Percentiles rank a stretch among this genome's conserved stretches.
phyloP scores from a whole-genome alignment of 1,140 invertebrate species.

The Linepithema humile region DNA sequence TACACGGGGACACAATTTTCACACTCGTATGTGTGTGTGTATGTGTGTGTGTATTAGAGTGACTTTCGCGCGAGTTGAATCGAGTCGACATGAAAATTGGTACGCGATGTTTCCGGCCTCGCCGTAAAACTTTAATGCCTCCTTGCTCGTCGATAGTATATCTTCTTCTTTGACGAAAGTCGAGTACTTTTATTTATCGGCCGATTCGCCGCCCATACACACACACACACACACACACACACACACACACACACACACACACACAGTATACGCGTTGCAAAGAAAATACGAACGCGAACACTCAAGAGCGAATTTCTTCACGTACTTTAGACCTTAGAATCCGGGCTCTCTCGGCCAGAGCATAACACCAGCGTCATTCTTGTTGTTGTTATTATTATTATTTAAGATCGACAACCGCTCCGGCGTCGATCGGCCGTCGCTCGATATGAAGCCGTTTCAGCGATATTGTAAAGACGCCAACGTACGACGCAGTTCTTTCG shows the following conservation, averaged over 20 bases:
- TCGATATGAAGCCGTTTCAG: conserved; percentile 32
- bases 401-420: neutral
- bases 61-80: neutral
- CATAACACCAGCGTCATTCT: conserved; percentile 2
- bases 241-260: too few species aligned
- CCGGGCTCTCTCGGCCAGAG: neutral
- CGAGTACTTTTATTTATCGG: conserved; percentile 37
- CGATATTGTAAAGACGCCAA: conserved; percentile 52
- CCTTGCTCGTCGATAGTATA: neutral
- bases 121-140: conserved; percentile 35
- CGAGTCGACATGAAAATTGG: conserved; percentile 16
- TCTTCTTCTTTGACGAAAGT: conserved; percentile 21
- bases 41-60: neutral
- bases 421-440: neutral
- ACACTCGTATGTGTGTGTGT: too few species aligned
- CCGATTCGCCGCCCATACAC: conserved; percentile 27
- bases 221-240: too few species aligned
- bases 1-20: neutral
- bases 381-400: conserved; percentile 51
- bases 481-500: conserved; percentile 7
- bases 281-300: conserved; percentile 23
- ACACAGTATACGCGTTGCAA: too few species aligned
- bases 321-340: neutral
- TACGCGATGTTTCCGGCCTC: neutral
- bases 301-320: conserved; percentile 18